These are phyloP conservation scores for Torymus tubicola DNA, from an alignment of 2,888 invertebrate genomes.

Conservation along the genomic window DNA sequence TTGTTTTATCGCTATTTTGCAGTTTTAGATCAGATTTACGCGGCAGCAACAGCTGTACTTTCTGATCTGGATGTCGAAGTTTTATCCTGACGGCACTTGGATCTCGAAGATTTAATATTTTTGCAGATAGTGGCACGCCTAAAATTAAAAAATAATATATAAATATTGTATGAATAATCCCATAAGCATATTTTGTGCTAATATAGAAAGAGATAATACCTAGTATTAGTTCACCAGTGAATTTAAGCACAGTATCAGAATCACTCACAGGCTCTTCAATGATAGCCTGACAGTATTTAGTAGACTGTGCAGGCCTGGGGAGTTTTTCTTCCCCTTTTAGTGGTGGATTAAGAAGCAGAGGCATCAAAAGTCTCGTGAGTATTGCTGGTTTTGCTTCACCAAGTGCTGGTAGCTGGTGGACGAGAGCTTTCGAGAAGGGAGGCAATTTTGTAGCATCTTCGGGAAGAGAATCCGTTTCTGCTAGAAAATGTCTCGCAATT, in stretches of 20 bases:
- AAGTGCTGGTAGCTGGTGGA: conserved; percentile 86
- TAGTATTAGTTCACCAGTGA: conserved; percentile 94
- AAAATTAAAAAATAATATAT: conserved; percentile 77
- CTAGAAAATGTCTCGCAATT: conserved; percentile 85
- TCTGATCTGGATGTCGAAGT: conserved; percentile 94
- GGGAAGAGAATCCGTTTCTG: conserved; percentile 76
- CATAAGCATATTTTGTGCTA: not conserved
- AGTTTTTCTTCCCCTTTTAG: conserved; percentile 75
- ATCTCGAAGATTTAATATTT: conserved; percentile 87
- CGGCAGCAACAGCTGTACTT: conserved; percentile 89
- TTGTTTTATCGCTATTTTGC: conserved; percentile 79
- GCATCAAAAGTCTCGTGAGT: conserved; percentile 87
- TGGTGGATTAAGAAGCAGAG: conserved; percentile 84
- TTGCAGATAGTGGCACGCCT: conserved; percentile 91
- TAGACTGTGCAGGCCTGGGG: conserved; percentile 76
- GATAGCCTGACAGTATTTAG: conserved; percentile 87
- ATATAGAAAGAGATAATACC: conserved; percentile 79
- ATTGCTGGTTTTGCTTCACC: conserved; percentile 91
- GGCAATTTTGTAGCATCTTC: conserved; percentile 71
- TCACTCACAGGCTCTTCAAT: conserved; percentile 91
- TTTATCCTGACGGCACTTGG: conserved; percentile 87
- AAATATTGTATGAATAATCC: not conserved
- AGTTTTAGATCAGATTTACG: conserved; percentile 86
- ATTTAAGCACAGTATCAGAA: conserved; percentile 89
- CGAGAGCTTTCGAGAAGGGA: conserved; percentile 87